These are phyloP conservation scores for Scaptomyza flava DNA, from an alignment of 2,888 invertebrate genomes.

Conservation along the genomic window DNA sequence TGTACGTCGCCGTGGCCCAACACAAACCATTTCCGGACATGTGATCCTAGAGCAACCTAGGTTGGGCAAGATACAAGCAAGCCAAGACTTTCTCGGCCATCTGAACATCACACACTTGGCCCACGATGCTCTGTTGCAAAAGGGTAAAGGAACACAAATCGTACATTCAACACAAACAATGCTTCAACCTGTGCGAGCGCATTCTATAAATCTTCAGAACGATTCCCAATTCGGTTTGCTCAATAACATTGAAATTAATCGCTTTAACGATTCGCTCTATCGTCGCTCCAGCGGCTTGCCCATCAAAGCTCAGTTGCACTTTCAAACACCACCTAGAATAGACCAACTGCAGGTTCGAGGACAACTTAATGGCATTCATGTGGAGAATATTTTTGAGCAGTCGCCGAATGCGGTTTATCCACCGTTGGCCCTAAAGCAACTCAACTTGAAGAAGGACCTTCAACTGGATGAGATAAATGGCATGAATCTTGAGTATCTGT, in stretches of 20 bases:
- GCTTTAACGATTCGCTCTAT: slow-evolving; percentile 79
- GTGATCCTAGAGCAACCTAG: slow-evolving; percentile 64
- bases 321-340: slow-evolving; percentile 56
- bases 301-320: slow-evolving; percentile 65
- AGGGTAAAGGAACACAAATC: slow-evolving; percentile 45
- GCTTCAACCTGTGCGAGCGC: slow-evolving; percentile 33
- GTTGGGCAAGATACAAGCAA: slow-evolving; percentile 59
- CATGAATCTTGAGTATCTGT: slow-evolving; percentile 73
- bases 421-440: slow-evolving; percentile 40
- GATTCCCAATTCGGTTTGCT: slow-evolving; percentile 47
- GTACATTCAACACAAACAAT: slow-evolving; percentile 61
- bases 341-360: slow-evolving; percentile 56
- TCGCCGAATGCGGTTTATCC: slow-evolving; percentile 48
- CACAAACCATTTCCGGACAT: slow-evolving; percentile 76
- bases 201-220: slow-evolving; percentile 21
- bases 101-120: slow-evolving; percentile 74
- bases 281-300: slow-evolving; percentile 63
- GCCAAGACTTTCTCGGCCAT: slow-evolving; percentile 45
- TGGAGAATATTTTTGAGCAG: slow-evolving; percentile 56
- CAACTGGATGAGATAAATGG: slow-evolving; percentile 67
- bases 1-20: slow-evolving; percentile 58
- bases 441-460: slow-evolving; percentile 58
- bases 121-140: slow-evolving; percentile 68
- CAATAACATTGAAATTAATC: slow-evolving; percentile 71
- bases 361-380: slow-evolving; percentile 59